Conservation (phyloP, 1,140 invertebrate species). For the Lysiphlebus fabarum region DNA sequence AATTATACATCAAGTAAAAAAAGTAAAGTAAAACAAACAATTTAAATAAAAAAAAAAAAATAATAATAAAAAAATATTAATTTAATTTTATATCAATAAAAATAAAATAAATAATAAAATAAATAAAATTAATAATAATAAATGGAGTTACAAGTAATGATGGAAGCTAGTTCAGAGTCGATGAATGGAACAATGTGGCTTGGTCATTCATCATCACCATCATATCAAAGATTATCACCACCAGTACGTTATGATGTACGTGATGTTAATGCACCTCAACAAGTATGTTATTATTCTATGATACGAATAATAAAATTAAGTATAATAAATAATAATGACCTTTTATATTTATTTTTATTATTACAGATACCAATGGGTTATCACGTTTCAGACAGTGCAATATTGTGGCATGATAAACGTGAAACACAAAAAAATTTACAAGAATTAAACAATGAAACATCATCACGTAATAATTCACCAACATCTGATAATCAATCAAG, state of each 20-base stretch:
- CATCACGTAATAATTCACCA: constrained; percentile 32
- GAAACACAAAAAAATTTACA: constrained; percentile 28
- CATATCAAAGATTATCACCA: constrained; percentile 47
- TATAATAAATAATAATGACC: constrained; percentile 5
- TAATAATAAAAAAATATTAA: neutral
- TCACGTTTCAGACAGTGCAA: constrained; percentile 36
- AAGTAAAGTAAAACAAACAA: too few relatives aligned
- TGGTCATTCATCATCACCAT: constrained; percentile 39
- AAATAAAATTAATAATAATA: constrained; percentile 17
- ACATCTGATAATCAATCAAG: constrained; percentile 28
- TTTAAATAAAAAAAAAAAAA: too few relatives aligned
- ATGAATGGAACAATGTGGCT: constrained; percentile 45
- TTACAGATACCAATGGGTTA: constrained; percentile 43
- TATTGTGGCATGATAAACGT: constrained; percentile 46
- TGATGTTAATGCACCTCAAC: constrained; percentile 36
- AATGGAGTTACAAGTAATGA: constrained; percentile 48
- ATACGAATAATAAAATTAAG: neutral
- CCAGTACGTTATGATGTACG: constrained; percentile 38
- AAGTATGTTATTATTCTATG: constrained; percentile 37
- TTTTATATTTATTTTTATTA: neutral
- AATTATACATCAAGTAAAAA: neutral
- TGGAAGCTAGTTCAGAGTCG: constrained; percentile 44
- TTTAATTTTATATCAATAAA: constrained; percentile 3
- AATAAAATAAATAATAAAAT: constrained; percentile 3
- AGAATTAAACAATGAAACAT: constrained; percentile 33